Base-by-base conservation (phyloP, 1,140 invertebrate genomes). In the Brachionus rubens region DNA sequence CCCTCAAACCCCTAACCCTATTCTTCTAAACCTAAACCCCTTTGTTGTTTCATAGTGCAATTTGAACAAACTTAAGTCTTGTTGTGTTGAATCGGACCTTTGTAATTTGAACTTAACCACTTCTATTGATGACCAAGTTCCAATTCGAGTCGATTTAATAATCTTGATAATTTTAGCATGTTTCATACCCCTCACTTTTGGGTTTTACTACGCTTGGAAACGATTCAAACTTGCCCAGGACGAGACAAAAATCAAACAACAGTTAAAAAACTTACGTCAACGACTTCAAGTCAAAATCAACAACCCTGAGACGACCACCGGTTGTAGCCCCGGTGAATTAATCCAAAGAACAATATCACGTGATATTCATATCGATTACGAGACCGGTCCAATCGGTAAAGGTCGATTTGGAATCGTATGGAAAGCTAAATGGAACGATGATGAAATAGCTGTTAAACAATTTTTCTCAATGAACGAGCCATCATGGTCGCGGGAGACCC, bases 311-410 rank as follows among this genome's bases (percentile, higher is more conserved):
- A 16, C 43, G 24, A 48, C 65, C 0, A 70, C 43, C 10, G 72
- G 72, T 30, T 10, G 2, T 14, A 92, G 94, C 43, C 85, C 95
- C 62, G 93, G 94, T 36, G 86, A 95, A 33, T 85, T 98, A 78
- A 93, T 96, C 47, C 93, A 96, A 83, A 88, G 93, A 76, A 96
- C 93, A 26, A 95, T 98, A 80, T 93, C 95, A 0, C 88, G 93
- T 30, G 93, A 97, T 84, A 94, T 98, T 76, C 91, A 92, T 79
- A 85, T 98, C n/a, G 91, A 96, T 79, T 54, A 72, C 36, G 68
- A 72, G 19, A 91, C 95, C 79, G 91, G 91, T 50, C 79, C 80
- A 33, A 81, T 98, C 26, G 94, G 95, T 10, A 91, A 90, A 80
- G 95, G 95, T 1, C 88, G 91, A 52, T 92, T 90, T 81, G 91